Percentiles rank a stretch among this genome's conserved stretches.
Conservation (phyloP, 2,797 vertebrate species). For the Tragopan temminckii region DNA sequence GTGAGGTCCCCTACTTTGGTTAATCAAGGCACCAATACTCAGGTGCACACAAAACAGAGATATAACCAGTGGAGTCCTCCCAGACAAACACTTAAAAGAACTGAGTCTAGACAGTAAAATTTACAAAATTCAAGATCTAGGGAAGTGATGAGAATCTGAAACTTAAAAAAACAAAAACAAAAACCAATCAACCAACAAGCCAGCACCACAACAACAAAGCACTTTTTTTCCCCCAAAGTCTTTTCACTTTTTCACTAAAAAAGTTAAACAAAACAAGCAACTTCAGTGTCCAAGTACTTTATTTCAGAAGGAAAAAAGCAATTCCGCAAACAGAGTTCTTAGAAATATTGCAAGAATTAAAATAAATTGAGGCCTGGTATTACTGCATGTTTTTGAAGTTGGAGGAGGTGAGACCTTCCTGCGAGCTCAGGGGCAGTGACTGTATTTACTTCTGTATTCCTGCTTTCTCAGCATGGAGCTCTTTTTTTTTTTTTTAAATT, state of each 20-base stretch:
- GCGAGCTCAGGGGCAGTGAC: neutral
- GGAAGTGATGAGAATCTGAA: neutral
- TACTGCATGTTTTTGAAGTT: neutral
- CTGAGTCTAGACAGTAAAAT: neutral
- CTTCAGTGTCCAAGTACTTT: neutral
- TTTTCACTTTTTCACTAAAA: neutral
- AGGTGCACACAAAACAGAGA: neutral
- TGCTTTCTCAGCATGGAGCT: neutral
- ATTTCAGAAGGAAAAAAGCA: neutral
- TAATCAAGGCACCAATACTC: neutral
- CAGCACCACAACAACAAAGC: neutral
- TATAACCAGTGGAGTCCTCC: neutral
- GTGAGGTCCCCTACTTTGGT: rapidly evolving
- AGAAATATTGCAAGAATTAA: neutral
- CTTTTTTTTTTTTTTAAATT: no score
- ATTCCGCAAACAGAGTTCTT: neutral
- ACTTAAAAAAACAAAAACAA: neutral
- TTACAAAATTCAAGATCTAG: neutral
- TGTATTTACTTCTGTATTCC: neutral
- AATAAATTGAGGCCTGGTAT: neutral
- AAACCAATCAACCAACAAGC: neutral
- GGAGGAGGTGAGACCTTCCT: neutral
- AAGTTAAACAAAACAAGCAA: neutral
- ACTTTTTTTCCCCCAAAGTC: rapidly evolving
- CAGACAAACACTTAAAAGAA: neutral